These are phyloP conservation scores for Papilio dardanus DNA, from an alignment of 1,140 invertebrate genomes.

Conservation along the genomic window DNA sequence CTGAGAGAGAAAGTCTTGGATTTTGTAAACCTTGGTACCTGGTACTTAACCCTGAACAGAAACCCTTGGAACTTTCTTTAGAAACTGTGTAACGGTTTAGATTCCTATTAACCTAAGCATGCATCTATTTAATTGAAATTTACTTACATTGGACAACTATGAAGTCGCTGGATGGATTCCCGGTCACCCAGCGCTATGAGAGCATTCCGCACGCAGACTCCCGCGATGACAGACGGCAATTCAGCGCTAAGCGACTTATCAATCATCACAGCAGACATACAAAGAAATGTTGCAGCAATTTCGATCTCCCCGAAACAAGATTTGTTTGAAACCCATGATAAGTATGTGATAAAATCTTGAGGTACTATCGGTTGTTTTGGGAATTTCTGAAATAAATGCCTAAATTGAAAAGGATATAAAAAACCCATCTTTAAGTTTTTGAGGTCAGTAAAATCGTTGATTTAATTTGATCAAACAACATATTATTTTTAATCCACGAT, in stretches of 20 bases:
- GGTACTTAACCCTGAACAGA: no score
- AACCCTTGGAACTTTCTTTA: no score
- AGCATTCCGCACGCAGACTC: conserved; percentile 60
- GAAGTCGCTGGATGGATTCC: conserved; percentile 45
- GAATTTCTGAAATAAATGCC: conserved; percentile 54
- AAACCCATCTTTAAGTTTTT: background rate
- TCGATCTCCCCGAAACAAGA: conserved; percentile 53
- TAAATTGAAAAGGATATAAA: background rate
- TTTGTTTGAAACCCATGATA: conserved; percentile 59
- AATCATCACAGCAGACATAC: conserved; percentile 58
- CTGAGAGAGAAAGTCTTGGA: no score
- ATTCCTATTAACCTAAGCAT: background rate
- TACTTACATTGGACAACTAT: conserved; percentile 51
- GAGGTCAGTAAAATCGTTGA: background rate
- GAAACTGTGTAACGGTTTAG: background rate
- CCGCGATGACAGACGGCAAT: conserved; percentile 61
- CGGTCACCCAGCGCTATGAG: conserved; percentile 52
- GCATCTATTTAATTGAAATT: background rate
- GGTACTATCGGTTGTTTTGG: conserved; percentile 57
- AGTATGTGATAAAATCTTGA: conserved; percentile 64
- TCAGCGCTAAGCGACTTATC: conserved; percentile 51
- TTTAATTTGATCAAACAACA: background rate
- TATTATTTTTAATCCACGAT: background rate
- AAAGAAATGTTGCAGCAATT: conserved; percentile 60
- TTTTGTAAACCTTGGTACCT: no score